These are phyloP conservation scores for Lasioglossum lativentre DNA, from an alignment of 2,888 invertebrate genomes.

Conservation along the genomic window DNA sequence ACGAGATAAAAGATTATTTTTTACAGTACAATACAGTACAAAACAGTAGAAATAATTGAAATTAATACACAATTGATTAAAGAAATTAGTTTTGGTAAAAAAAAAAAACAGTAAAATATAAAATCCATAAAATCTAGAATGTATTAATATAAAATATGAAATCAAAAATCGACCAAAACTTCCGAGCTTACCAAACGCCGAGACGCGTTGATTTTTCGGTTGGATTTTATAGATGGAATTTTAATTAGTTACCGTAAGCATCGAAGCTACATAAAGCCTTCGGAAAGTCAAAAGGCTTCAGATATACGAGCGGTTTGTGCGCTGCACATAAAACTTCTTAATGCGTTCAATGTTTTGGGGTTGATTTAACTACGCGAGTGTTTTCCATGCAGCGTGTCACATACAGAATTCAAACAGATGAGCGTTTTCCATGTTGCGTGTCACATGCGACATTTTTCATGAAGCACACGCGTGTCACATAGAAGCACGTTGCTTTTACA, in stretches of 20 bases:
- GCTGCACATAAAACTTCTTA: conserved; percentile 9
- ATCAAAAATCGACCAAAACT: not conserved
- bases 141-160: not conserved
- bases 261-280: not conserved
- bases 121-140: not conserved
- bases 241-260: not conserved
- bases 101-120: not conserved
- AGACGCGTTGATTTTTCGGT: not conserved
- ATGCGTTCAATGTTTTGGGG: conserved; percentile 2
- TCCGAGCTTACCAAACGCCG: not conserved
- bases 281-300: not conserved
- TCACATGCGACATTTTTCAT: conserved; percentile 2
- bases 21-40: no score
- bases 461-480: not conserved
- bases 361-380: conserved; percentile 8
- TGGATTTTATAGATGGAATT: not conserved
- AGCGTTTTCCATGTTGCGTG: conserved; percentile 6
- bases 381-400: conserved; percentile 5
- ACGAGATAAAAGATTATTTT: no score
- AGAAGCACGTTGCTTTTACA: not conserved
- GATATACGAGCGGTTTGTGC: not conserved
- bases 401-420: not conserved
- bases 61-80: not conserved
- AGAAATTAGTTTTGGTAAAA: not conserved
- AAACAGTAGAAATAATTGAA: no score